phyloP scores from a whole-genome alignment of 2,113 vertebrate species.

The Aegithalos caudatus region DNA sequence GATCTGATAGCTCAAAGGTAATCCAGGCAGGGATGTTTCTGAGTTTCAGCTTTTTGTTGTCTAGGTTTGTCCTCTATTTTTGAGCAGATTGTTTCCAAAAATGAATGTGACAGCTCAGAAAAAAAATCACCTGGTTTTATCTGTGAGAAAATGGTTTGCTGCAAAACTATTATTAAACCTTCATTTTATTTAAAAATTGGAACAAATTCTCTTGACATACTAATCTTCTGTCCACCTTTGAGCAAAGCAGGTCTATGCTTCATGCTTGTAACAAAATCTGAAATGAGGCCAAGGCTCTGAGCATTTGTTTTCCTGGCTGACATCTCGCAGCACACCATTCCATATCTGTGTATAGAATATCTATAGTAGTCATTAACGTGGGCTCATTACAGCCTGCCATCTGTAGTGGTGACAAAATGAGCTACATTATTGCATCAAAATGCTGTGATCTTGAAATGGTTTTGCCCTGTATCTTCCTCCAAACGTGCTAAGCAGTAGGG shows the following conservation, averaged over 20 bases:
- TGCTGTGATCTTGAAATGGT: conserved; percentile 26
- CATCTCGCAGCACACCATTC: background rate
- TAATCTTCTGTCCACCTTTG: background rate
- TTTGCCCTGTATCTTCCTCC: conserved; percentile 17
- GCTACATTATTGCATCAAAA: conserved; percentile 29
- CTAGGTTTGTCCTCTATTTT: background rate
- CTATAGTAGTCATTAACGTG: conserved; percentile 48
- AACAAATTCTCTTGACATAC: background rate
- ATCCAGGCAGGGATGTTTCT: background rate
- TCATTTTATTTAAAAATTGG: background rate
- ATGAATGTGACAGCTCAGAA: background rate
- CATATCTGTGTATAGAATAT: background rate
- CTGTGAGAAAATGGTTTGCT: background rate
- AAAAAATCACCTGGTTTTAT: background rate
- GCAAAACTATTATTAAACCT: background rate
- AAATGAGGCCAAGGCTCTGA: background rate
- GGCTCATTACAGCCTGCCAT: conserved; percentile 58
- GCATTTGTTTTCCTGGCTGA: background rate
- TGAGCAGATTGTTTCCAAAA: background rate
- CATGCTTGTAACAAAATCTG: background rate
- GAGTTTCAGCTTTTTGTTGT: background rate
- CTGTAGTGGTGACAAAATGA: conserved; percentile 62
- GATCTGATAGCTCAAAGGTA: background rate
- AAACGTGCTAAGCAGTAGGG: background rate
- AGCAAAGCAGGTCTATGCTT: background rate